Evolutionary conservation across 2,797 vertebrate species (phyloP), one percentile per base, ranked within the genome.

Genomic region (Leucoraja ocellata): DNA sequence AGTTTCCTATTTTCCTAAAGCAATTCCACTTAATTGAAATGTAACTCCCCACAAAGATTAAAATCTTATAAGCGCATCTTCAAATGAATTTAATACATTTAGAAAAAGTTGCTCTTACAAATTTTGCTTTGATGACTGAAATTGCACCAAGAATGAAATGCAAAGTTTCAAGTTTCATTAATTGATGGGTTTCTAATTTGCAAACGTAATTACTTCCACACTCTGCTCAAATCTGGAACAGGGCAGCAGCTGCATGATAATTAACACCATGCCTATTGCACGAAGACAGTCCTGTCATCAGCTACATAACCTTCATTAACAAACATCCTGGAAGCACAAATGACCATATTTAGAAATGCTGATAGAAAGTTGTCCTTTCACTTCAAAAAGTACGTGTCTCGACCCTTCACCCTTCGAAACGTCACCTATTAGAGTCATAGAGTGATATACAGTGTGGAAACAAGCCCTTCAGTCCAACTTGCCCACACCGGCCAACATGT

Each of bases 101-200:
- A 91, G 68, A 14, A 65, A 36, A 71, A 91, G 68, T 86, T 58
- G 36, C 25, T 32, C 68, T 28, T 76, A 73, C 46, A 28, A 74
- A 92, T 74, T 74, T 73, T 16, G 46, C 54, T 74, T 46, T 92
- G 36, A 92, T 74, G 61, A 58, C 68, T 54, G 71, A 92, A 73
- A 92, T 28, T 74, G 36, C 76, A 76, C 39, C 25, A 76, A 90
- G 28, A 90, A 92, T 54, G 65, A 74, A 92, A 92, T 74, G 68
- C 68, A 92, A 92, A 73, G 46, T 92, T 76, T 76, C 71, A 92
- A 92, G 39, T 92, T 74, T 28, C 90, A 92, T 92, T 92, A 92
- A 92, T 73, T 92, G 90, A 92, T 74, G 68, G 90, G 90, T 92
- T 92, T 92, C 68, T 92, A 92, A 92, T 92, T 54, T 92, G 68